phyloP scores from a whole-genome alignment of 53 echinoderm and acorn worm species.

The Antedon mediterranea region DNA sequence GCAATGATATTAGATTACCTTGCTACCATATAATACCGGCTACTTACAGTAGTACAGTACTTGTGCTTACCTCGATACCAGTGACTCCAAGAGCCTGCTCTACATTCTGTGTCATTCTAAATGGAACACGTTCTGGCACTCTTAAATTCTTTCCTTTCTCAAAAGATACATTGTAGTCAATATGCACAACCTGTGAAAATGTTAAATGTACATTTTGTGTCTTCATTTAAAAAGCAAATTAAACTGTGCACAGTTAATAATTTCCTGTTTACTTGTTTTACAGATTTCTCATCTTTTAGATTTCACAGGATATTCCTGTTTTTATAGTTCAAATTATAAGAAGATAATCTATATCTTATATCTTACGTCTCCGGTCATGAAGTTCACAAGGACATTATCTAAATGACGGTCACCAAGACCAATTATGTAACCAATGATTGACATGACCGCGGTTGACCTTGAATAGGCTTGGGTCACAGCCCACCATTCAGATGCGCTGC shows the following conservation, averaged over 20 bases:
- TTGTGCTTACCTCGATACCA: constrained; percentile 78
- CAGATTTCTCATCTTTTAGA: neutral
- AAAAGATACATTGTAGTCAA: constrained; percentile 98
- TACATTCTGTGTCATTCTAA: constrained; percentile 93
- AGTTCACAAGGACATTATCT: constrained; percentile 90
- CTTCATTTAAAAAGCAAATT: neutral
- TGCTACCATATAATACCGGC: no score
- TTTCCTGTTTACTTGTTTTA: neutral
- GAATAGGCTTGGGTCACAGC: constrained; percentile 83
- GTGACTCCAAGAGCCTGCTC: constrained; percentile 75
- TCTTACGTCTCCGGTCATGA: constrained; percentile 87
- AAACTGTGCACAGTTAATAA: neutral
- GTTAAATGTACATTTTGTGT: neutral
- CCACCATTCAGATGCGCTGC: constrained; percentile 96
- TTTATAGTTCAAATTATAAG: no score
- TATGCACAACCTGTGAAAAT: constrained; percentile 82
- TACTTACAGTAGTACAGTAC: no score
- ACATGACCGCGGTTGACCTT: constrained; percentile 94
- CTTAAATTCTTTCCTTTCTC: constrained; percentile 97
- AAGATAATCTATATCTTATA: neutral
- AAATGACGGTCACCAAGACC: constrained; percentile 92
- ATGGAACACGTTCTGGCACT: constrained; percentile 86
- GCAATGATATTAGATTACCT: no score
- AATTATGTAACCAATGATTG: constrained; percentile 95
- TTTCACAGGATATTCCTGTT: no score